Percentiles rank a stretch among this genome's conserved stretches.
Evolutionary conservation across 2,888 invertebrate species (phyloP).

Genomic region (Drosophila infuscata): DNA sequence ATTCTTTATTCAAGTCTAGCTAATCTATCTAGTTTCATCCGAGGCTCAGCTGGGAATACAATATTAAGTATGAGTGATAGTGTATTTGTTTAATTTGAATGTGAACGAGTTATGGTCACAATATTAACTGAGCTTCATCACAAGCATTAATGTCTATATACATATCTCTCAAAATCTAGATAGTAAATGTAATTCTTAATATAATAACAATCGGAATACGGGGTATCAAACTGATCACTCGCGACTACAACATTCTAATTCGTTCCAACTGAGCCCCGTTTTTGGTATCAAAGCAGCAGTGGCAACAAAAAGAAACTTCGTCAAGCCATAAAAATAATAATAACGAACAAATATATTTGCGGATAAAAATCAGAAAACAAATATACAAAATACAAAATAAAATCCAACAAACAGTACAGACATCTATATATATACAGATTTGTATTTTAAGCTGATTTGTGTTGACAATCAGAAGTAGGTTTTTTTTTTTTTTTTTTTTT

Average conservation of each 20-base stretch:
- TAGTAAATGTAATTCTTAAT: not conserved
- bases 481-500: not conserved
- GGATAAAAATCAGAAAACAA: conserved; percentile 26
- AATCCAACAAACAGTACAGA: conserved; percentile 5
- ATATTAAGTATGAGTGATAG: not conserved
- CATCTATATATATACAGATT: conserved; percentile 17
- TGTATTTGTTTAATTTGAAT: not conserved
- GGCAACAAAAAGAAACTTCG: conserved; percentile 37
- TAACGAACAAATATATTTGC: conserved; percentile 45
- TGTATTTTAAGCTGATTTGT: conserved; percentile 58
- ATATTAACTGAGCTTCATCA: not conserved
- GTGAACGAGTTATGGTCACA: not conserved
- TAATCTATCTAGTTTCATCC: not conserved
- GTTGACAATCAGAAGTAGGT: conserved; percentile 23
- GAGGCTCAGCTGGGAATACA: not conserved
- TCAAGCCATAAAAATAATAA: conserved; percentile 52
- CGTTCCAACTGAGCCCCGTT: conserved; percentile 28
- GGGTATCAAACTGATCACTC: not conserved
- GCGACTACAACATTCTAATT: not conserved
- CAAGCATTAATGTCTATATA: not conserved
- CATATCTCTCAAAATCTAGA: not conserved
- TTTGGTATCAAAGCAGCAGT: conserved; percentile 39
- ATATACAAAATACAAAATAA: not conserved
- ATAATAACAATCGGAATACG: not conserved
- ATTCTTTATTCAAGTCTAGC: not conserved